Evolutionary conservation across 1,140 invertebrate species (phyloP), one percentile per base, ranked within the genome.

Genomic region (Drosophila insularis): DNA sequence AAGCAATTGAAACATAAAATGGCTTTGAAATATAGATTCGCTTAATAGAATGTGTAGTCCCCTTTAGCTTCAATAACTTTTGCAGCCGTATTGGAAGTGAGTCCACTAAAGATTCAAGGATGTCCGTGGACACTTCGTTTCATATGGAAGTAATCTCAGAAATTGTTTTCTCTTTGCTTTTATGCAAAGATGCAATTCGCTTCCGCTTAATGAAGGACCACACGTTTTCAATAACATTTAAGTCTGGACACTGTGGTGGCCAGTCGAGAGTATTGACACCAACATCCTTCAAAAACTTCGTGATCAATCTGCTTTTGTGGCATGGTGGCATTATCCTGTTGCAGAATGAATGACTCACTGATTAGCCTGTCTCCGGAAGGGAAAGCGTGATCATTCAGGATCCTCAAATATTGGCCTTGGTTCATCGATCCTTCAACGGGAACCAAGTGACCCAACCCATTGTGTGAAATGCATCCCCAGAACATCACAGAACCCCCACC

Each of bases 401-500:
- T 5, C 13, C 1, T 4, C 19, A 74, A 62, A 69, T 70, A 74
- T 65, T 56, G 19, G 1, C 19, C 23, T 54, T 61, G 61, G 43
- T 74, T 69, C 67, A 73, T 68, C 23, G 54, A 65, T 17, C 66
- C 61, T 40, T 46, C 40, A 54, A 70, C 43, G 43, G 68, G 32
- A 64, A 70, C 43, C 5, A 73, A 71, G 63, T 37, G 50, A 46
- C 58, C 59, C 63, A 67, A 37, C 6, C 19, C 58, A 63, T 58
- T 68, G 59, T 61, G 55, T 3, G 55, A 43, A 3, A 61, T 27
- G 23, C 55, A 60, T 68, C 65, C 31, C 54, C 55, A 73, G 54
- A 73, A 64, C 55, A 73, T 67, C 1, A 55, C 43, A 37, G 19
- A 37, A 23, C 31, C 13, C 31, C 64, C 56, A 1, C 19, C 40